These are phyloP conservation scores for Paratrypauchen microcephalus DNA, from an alignment of 2,797 vertebrate genomes.

Conservation along the genomic window DNA sequence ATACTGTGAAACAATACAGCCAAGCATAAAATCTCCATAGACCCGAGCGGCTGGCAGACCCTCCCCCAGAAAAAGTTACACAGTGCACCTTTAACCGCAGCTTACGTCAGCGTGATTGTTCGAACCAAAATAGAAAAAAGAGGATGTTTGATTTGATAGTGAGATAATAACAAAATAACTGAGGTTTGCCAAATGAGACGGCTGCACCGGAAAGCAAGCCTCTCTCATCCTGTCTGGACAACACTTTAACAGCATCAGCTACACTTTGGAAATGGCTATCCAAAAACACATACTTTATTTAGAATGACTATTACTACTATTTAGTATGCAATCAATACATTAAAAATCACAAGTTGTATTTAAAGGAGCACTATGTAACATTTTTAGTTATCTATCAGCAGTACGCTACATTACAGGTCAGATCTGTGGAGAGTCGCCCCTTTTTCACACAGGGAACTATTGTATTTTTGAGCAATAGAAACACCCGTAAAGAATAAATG, in stretches of 20 bases:
- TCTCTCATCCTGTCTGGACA: slow-evolving; percentile 25
- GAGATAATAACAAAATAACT: slow-evolving; percentile 45
- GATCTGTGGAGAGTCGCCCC: too few species aligned
- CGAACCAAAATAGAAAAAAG: slow-evolving; percentile 21
- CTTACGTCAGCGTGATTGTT: slow-evolving; percentile 16
- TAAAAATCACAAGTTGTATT: background rate
- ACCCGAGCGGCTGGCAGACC: background rate
- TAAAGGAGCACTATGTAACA: too few species aligned
- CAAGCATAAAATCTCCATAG: background rate
- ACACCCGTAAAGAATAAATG: too few species aligned
- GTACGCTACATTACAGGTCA: too few species aligned
- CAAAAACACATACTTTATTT: slow-evolving; percentile 28
- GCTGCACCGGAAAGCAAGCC: slow-evolving; percentile 55
- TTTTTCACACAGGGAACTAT: too few species aligned
- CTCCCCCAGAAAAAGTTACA: too few species aligned
- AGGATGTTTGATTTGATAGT: slow-evolving; percentile 57
- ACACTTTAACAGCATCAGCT: slow-evolving; percentile 41
- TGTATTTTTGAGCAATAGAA: too few species aligned
- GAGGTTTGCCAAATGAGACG: slow-evolving; percentile 38
- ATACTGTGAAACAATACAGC: background rate
- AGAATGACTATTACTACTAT: slow-evolving; percentile 4
- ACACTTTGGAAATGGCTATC: slow-evolving; percentile 24
- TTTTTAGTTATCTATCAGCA: too few species aligned
- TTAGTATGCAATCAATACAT: background rate
- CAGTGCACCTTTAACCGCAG: background rate